Evolutionary conservation across 2,113 vertebrate genomes (phyloP).

Genomic region (Oncorhynchus masou): DNA sequence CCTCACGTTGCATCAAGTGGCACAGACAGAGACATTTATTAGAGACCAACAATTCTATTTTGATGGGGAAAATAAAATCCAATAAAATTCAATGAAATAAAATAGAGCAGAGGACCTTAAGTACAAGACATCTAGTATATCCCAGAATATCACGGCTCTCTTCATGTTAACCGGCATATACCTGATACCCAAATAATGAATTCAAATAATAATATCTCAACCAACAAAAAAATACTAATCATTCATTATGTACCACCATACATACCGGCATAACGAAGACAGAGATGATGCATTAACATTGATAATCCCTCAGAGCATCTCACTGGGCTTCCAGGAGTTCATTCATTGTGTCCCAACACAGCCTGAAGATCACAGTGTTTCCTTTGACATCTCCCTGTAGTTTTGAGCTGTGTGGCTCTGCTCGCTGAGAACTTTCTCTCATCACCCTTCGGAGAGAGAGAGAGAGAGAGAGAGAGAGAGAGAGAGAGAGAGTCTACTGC

Average conservation of each 20-base stretch:
- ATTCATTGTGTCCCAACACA: constrained; percentile 40
- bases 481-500: constrained; percentile 34
- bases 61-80: background rate
- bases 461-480: constrained; percentile 34
- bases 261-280: constrained; percentile 15
- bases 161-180: background rate
- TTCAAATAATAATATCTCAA: background rate
- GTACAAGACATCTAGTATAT: background rate
- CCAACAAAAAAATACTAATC: constrained; percentile 27
- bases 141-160: background rate
- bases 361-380: constrained; percentile 47
- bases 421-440: constrained; percentile 43
- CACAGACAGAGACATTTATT: constrained; percentile 41
- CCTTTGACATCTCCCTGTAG: constrained; percentile 51
- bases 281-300: constrained; percentile 16
- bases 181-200: background rate
- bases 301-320: constrained; percentile 47
- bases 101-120: background rate
- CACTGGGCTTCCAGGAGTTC: background rate
- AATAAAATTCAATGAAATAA: background rate
- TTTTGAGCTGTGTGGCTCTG: constrained; percentile 24
- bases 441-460: constrained; percentile 36
- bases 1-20: constrained; percentile 68
- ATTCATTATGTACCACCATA: constrained; percentile 31
- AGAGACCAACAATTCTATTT: constrained; percentile 39